Evolutionary conservation across 1,140 invertebrate genomes (phyloP), one percentile per base, ranked within the genome.

Genomic region (Hirudo medicinalis): DNA sequence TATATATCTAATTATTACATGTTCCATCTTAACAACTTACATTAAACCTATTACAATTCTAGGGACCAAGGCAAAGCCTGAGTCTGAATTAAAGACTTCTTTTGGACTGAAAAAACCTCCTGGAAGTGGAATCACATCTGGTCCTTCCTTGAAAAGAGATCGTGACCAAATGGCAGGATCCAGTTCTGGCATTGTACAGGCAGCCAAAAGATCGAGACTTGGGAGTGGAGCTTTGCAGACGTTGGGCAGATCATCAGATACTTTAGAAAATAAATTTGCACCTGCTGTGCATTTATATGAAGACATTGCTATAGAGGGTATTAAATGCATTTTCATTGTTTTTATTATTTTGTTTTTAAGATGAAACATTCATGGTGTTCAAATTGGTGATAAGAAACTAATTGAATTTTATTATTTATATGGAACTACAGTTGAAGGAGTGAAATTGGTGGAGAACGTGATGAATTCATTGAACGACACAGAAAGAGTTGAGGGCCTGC

Each of bases 401-500:
- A n/a, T 68, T 68, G 8, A 13, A 32, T 13, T 63, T 63, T 11
- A 68, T 72, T 75, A 36, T 3, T 36, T 36, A 36, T 36, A 36
- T 36, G 32, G 32, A 36, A 36, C 32, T 36, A 27, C 71, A 81
- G 82, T 83, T 71, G 83, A 85, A 4, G 75, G 81, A 53, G 68
- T 75, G 54, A 78, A 80, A 9, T 75, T 85, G 13, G 74, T 83
- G 9, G 76, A 78, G 43, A 76, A 78, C 70, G 76, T 86, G 29
- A 68, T 81, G 32, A 78, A 80, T 71, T 84, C 83, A 40, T 82
- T 84, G 72, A 81, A 82, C n/a, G 80, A 85, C 76, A 80, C 83
- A 74, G 83, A 85, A 69, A 79, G 77, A 70, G 75, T 83, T 27
- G 85, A 85, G 74, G 82, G 78, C 17, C 75, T 85, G 25, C 70